Conservation (phyloP, 2,888 invertebrate species). For the Rhopalosiphum nymphaeae region DNA sequence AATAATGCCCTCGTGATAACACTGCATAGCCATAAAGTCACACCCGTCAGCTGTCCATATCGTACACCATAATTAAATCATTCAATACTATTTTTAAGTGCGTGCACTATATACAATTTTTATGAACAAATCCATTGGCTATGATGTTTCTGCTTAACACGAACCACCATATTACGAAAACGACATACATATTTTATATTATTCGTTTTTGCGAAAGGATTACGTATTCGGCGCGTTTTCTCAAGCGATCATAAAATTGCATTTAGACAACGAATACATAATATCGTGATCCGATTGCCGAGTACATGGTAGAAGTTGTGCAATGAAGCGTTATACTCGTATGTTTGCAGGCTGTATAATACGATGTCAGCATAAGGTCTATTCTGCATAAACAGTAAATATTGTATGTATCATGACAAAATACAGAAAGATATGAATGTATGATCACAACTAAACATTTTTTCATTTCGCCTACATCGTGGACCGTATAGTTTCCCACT, state of each 20-base stretch:
- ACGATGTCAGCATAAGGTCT: neutral
- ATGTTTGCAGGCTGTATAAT: neutral
- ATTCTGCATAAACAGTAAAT: neutral
- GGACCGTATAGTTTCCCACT: neutral
- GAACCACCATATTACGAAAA: neutral
- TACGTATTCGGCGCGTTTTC: neutral
- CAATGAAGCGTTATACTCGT: neutral
- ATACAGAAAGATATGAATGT: neutral
- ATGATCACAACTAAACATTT: neutral
- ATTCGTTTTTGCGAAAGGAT: neutral
- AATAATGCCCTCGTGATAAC: neutral
- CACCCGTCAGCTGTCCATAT: neutral
- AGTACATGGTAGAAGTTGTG: neutral
- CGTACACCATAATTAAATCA: neutral
- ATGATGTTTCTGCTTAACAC: neutral
- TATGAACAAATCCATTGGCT: neutral
- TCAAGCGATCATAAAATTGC: slow-evolving; percentile 2
- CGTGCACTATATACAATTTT: neutral
- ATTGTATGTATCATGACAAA: neutral
- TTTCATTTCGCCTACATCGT: neutral
- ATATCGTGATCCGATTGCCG: neutral
- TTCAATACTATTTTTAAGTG: neutral
- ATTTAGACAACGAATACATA: neutral
- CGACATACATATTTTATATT: neutral
- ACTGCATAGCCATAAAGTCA: neutral